A percentile compares a stretch with the other conserved stretches of the same genome.
Evolutionary conservation across 2,113 vertebrate species (phyloP).

Genomic region (Cyprinodon variegatus): DNA sequence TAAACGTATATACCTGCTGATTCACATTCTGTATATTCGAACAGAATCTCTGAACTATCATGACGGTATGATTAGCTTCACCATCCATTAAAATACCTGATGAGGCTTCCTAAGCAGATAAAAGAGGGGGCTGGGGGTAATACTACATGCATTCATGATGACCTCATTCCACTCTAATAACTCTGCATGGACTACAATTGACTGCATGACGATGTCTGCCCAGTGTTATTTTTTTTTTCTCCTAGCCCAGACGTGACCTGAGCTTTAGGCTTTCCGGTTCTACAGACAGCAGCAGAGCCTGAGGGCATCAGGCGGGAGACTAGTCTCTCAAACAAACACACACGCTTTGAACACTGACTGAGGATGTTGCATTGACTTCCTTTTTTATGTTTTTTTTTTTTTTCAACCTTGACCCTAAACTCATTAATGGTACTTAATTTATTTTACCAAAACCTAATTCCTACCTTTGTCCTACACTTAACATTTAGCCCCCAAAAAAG

Average conservation of each 20-base stretch:
- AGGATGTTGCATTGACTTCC: too few relatives aligned
- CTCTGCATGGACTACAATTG: constrained; percentile 54
- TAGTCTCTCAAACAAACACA: constrained; percentile 3
- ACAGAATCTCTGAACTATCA: constrained; percentile 25
- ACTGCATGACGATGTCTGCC: constrained; percentile 41
- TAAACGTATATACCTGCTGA: not conserved
- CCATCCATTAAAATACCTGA: constrained; percentile 40
- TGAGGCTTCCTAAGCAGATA: constrained; percentile 46
- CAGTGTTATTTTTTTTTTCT: constrained; percentile 62
- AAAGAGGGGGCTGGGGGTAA: constrained; percentile 23
- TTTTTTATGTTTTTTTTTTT: too few relatives aligned
- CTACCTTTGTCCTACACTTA: too few relatives aligned
- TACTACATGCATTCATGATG: constrained; percentile 47
- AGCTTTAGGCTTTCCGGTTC: constrained; percentile 62
- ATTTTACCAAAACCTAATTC: too few relatives aligned
- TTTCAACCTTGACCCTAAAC: too few relatives aligned
- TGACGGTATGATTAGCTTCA: constrained; percentile 22
- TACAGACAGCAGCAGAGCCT: constrained; percentile 60
- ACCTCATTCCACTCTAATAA: constrained; percentile 72
- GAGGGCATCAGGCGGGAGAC: constrained; percentile 35
- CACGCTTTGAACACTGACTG: not conserved
- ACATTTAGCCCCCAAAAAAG: too few relatives aligned
- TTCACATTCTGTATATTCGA: constrained; percentile 8
- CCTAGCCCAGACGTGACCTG: constrained; percentile 62
- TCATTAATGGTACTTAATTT: too few relatives aligned